Base-by-base conservation (phyloP, 53 echinoderm and acorn worm genomes). In the Zoroaster sp. region DNA sequence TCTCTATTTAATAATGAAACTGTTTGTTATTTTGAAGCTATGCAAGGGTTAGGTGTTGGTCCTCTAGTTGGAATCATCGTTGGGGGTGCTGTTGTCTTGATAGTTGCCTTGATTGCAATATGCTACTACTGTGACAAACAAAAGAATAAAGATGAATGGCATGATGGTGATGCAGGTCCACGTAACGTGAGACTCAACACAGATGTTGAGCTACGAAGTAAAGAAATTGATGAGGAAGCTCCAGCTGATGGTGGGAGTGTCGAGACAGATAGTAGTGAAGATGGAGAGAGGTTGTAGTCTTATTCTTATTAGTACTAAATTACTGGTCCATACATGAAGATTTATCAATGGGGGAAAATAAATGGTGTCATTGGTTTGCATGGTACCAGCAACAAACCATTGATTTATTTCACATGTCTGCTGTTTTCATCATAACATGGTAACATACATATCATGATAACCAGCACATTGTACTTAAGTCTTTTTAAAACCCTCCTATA, bases 81-180 rank as follows among this genome's bases (percentile, higher is more conserved):
- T 3, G 89, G 80, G 21, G 89, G 79, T 1, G 72, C 18, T 17
- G 33, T 10, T 0, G 25, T 37, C 0, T 33, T 80, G 33, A 8
- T 89, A 25, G n/a, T 78, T 28, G 21, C 70, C 13, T 28, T 89
- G 37, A 35, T 51, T 12, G 34, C 28, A 4, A 43, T 79, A 2
- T 89, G 82, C 25, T 82, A 79, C 89, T 40, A 1, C 80, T 89
- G 89, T 40, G 72, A 80, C 23, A 79, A 89, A 39, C 39, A 89
- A 1, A 40, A 52, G 6, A 25, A 71, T 10, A 53, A 72, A 66
- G 14, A 36, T 18, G 18, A 72, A 33, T 30, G 52, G 3, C 2
- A 0, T 21, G 88, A 88, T 10, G 33, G 18, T 14, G 31, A 13
- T 31, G 49, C 33, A 10, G 75, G 75, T 34, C 18, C 31, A 3